A percentile compares a stretch with the other conserved stretches of the same genome.
Conservation (phyloP, 2,113 vertebrate genomes). For the Aegotheles bennettii region DNA sequence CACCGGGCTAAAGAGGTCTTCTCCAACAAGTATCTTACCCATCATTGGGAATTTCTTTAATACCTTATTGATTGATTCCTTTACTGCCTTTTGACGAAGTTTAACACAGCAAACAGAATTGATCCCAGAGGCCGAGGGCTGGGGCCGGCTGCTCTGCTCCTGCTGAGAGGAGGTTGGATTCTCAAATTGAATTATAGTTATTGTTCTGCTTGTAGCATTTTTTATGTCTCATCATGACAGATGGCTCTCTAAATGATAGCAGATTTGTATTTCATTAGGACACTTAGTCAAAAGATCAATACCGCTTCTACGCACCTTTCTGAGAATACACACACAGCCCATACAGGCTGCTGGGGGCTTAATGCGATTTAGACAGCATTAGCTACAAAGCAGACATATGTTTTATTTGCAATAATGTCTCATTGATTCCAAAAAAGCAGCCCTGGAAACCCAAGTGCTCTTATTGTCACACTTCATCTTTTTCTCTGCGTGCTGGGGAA, state of each 20-base stretch:
- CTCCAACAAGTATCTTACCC: background rate
- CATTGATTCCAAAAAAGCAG: background rate
- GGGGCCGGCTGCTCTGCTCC: background rate
- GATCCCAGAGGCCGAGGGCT: background rate
- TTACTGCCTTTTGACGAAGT: background rate
- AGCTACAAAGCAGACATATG: background rate
- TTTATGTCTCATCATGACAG: conserved; percentile 59
- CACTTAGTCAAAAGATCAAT: conserved; percentile 52
- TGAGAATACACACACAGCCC: background rate
- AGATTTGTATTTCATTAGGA: conserved; percentile 64
- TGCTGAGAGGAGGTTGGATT: background rate
- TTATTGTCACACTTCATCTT: background rate
- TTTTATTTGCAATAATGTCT: conserved; percentile 14
- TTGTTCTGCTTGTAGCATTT: conserved; percentile 62
- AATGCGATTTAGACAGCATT: background rate
- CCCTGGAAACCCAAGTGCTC: background rate
- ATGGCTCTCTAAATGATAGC: conserved; percentile 57
- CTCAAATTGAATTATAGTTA: conserved; percentile 40
- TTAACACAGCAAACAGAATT: background rate
- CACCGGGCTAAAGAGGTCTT: background rate
- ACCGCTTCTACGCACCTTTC: background rate
- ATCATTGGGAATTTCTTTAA: conserved; percentile 32
- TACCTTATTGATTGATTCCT: background rate
- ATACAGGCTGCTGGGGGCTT: background rate
- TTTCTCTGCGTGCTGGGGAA: rapidly evolving